A percentile compares a stretch with the other conserved stretches of the same genome.
Evolutionary conservation across 2,888 invertebrate genomes (phyloP).

Genomic region (Perizoma flavofasciatum): DNA sequence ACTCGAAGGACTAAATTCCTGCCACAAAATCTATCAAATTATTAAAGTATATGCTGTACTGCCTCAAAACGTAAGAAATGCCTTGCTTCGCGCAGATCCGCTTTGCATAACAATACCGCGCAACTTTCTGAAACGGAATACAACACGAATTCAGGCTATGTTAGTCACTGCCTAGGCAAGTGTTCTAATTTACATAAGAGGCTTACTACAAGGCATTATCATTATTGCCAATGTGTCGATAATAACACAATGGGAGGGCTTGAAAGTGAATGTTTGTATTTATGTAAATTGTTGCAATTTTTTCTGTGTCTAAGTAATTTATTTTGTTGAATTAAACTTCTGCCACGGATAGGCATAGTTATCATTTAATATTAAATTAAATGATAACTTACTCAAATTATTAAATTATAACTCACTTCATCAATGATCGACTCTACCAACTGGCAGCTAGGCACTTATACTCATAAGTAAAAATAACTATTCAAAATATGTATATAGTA

Average conservation of each 20-base stretch:
- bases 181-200: constrained; percentile 64
- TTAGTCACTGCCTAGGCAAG: constrained; percentile 61
- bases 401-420: too few species aligned
- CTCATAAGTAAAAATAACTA: too few species aligned
- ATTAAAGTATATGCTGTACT: constrained; percentile 7
- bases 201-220: constrained; percentile 52
- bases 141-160: constrained; percentile 57
- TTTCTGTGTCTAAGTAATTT: too few species aligned
- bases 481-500: too few species aligned
- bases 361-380: too few species aligned
- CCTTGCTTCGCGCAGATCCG: constrained; percentile 47
- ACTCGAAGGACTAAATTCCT: too few species aligned
- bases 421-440: too few species aligned
- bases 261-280: constrained; percentile 36
- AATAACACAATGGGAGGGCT: constrained; percentile 29
- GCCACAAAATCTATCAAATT: too few species aligned
- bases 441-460: too few species aligned
- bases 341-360: too few species aligned
- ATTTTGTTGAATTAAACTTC: too few species aligned
- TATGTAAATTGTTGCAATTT: constrained; percentile 11
- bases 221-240: constrained; percentile 50
- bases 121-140: constrained; percentile 64
- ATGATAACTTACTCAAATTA: too few species aligned
- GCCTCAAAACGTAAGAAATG: constrained; percentile 28
- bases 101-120: constrained; percentile 73